A percentile compares a stretch with the other conserved stretches of the same genome.
Conservation (phyloP, 2,888 invertebrate genomes). For the Gandaritis pyraliata region DNA sequence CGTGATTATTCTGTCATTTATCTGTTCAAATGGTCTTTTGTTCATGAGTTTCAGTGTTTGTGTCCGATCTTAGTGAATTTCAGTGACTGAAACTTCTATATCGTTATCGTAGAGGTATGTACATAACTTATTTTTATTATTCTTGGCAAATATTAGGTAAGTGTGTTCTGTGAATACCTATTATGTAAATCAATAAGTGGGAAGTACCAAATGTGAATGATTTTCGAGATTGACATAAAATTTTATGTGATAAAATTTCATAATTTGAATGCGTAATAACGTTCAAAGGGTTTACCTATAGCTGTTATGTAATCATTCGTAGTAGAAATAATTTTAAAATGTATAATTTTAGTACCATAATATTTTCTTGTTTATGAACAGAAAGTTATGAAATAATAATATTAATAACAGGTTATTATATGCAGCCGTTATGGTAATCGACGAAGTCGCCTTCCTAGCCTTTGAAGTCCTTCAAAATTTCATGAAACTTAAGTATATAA, state of each 20-base stretch:
- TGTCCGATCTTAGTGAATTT: conserved; percentile 22
- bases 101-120: conserved; percentile 24
- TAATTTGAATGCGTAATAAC: conserved; percentile 23
- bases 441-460: not conserved
- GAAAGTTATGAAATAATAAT: too few species aligned
- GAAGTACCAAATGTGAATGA: conserved; percentile 19
- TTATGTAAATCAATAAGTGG: conserved; percentile 24
- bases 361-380: not conserved
- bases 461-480: conserved; percentile 2
- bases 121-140: conserved; percentile 4
- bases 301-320: conserved; percentile 9
- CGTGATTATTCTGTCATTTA: conserved; percentile 12
- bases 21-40: conserved; percentile 23
- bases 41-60: conserved; percentile 25
- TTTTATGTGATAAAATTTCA: conserved; percentile 36
- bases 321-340: too few species aligned
- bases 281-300: conserved; percentile 32
- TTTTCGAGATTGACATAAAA: conserved; percentile 37
- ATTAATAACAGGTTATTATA: too few species aligned
- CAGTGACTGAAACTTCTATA: conserved; percentile 27
- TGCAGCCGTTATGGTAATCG: too few species aligned
- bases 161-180: conserved; percentile 5
- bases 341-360: conserved; percentile 7
- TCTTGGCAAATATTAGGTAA: conserved; percentile 5
- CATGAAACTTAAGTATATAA: not conserved